These are phyloP conservation scores for Philonicus albiceps DNA, from an alignment of 2,888 invertebrate species.

Conservation along the genomic window DNA sequence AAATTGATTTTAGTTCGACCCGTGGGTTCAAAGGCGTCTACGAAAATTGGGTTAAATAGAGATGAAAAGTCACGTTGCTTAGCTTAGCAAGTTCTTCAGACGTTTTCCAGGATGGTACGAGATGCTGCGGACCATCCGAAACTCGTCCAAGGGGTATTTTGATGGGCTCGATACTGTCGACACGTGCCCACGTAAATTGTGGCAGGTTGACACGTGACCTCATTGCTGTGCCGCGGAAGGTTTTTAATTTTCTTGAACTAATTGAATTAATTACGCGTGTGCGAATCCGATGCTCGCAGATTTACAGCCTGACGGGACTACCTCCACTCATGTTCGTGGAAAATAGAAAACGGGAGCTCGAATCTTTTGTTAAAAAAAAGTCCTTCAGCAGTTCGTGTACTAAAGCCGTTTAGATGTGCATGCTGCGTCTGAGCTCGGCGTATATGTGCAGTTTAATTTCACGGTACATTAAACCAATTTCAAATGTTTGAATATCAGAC, in stretches of 20 bases:
- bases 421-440: not conserved
- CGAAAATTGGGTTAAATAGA: conserved; percentile 20
- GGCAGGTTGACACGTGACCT: conserved; percentile 17
- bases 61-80: conserved; percentile 24
- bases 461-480: not conserved
- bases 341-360: not conserved
- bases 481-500: not conserved
- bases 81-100: not conserved
- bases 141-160: not conserved
- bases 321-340: not conserved
- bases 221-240: not conserved
- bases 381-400: not conserved
- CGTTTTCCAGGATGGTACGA: not conserved
- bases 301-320: not conserved
- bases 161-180: not conserved
- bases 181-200: not conserved
- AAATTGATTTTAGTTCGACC: conserved; percentile 29
- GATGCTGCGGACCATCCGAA: not conserved
- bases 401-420: not conserved
- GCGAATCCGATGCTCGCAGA: not conserved
- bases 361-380: not conserved
- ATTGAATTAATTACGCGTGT: conserved; percentile 39
- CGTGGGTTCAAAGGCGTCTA: not conserved
- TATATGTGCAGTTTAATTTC: not conserved
- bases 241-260: not conserved